Evolutionary conservation across 2,888 invertebrate genomes (phyloP).

Genomic region (Caenorhabditis imperialis): DNA sequence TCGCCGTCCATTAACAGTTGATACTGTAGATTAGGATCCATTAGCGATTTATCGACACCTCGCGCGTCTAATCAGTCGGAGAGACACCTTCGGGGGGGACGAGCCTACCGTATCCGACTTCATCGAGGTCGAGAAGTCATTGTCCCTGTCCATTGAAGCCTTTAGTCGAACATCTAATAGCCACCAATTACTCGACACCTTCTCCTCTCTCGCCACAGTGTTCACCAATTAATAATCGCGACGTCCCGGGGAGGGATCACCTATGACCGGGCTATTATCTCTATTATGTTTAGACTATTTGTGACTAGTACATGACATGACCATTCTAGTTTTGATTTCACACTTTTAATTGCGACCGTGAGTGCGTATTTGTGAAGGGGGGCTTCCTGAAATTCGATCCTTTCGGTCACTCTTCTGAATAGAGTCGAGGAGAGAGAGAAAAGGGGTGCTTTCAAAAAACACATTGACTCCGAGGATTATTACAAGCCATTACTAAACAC

Average conservation of each 20-base stretch:
- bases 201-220: slow-evolving; percentile 18
- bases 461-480: no score
- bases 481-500: no score
- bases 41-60: slow-evolving; percentile 52
- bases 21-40: slow-evolving; percentile 30
- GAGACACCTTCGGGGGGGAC: no score
- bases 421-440: no score
- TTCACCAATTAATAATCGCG: slow-evolving; percentile 30
- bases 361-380: background rate
- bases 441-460: no score
- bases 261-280: slow-evolving; percentile 49
- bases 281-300: slow-evolving; percentile 46
- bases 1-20: slow-evolving; percentile 18
- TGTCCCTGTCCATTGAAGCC: slow-evolving; percentile 29
- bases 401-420: no score
- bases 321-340: slow-evolving; percentile 49
- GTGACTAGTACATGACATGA: slow-evolving; percentile 14
- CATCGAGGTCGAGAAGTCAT: slow-evolving; percentile 1
- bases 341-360: slow-evolving; percentile 40
- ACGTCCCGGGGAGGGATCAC: slow-evolving; percentile 12
- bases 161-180: slow-evolving; percentile 5
- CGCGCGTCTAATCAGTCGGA: no score
- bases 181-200: slow-evolving; percentile 42
- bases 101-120: slow-evolving; percentile 3
- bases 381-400: slow-evolving; percentile 43